These are phyloP conservation scores for Meriones psammophilus DNA, from an alignment of 2,797 vertebrate genomes.

Conservation along the genomic window DNA sequence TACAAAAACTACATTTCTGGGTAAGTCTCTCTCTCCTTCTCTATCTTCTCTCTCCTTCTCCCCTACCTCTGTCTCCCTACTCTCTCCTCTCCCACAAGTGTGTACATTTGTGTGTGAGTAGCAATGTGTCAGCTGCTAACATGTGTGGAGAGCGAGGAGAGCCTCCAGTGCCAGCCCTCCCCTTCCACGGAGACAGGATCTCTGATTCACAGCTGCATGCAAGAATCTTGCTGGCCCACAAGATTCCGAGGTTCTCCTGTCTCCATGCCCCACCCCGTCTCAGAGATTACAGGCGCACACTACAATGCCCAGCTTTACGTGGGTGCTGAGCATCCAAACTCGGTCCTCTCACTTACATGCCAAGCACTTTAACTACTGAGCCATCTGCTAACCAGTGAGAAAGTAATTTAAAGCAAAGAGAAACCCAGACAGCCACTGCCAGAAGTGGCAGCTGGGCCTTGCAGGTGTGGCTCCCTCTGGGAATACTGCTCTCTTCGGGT, in stretches of 20 bases:
- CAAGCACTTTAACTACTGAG: background rate
- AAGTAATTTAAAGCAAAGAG: background rate
- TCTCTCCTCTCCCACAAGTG: too few relatives aligned
- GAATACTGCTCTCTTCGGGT: conserved; percentile 4
- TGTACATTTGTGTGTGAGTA: background rate
- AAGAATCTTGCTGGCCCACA: too few relatives aligned
- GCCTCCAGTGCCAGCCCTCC: background rate
- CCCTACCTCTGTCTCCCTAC: too few relatives aligned
- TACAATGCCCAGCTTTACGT: background rate
- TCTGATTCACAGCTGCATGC: background rate
- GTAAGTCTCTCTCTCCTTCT: background rate
- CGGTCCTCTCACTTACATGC: background rate
- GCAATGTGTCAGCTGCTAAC: background rate
- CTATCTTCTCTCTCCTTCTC: too few relatives aligned
- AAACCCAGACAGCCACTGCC: background rate
- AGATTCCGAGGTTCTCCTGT: background rate
- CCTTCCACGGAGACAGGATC: background rate
- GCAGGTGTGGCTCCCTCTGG: conserved; percentile 28
- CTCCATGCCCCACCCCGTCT: background rate
- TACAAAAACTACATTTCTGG: background rate
- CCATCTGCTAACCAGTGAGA: background rate
- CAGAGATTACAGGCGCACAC: background rate
- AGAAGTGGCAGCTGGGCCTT: conserved; percentile 15
- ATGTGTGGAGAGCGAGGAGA: background rate
- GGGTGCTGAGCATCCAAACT: too few relatives aligned